Percentiles rank a stretch among this genome's conserved stretches.
These are phyloP conservation scores for Sialis lutaria DNA, from an alignment of 2,888 invertebrate genomes.

Conservation along the genomic window DNA sequence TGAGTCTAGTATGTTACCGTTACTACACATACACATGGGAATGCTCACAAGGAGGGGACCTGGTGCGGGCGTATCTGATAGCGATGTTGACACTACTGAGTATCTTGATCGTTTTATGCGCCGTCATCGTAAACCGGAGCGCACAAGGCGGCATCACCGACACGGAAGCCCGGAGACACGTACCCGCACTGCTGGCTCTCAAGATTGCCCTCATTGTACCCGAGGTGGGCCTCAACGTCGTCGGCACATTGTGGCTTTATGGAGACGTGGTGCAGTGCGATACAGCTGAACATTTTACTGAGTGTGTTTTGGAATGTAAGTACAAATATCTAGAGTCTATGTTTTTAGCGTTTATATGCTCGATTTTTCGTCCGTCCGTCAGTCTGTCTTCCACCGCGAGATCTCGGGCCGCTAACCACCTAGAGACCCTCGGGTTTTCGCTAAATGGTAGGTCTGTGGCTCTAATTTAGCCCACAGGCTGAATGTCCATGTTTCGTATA, in stretches of 20 bases:
- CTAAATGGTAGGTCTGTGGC: no score
- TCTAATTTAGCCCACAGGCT: no score
- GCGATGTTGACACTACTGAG: slow-evolving; percentile 50
- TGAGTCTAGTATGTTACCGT: slow-evolving; percentile 43
- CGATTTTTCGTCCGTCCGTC: no score
- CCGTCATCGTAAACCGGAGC: slow-evolving; percentile 50
- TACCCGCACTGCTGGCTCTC: slow-evolving; percentile 51
- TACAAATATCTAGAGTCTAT: slow-evolving; percentile 10
- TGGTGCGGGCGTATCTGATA: slow-evolving; percentile 53
- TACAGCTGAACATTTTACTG: slow-evolving; percentile 47
- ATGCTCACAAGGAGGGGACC: slow-evolving; percentile 50
- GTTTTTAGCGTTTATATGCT: no score
- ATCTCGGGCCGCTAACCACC: no score
- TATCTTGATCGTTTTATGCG: slow-evolving; percentile 41
- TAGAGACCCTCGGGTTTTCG: no score
- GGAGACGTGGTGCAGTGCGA: slow-evolving; percentile 50
- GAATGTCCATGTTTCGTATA: no score
- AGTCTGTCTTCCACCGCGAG: no score
- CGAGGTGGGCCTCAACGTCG: slow-evolving; percentile 60
- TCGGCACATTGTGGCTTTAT: slow-evolving; percentile 72
- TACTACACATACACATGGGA: slow-evolving; percentile 49
- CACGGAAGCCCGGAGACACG: slow-evolving; percentile 46
- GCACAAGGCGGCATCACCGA: slow-evolving; percentile 66
- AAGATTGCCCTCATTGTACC: slow-evolving; percentile 59
- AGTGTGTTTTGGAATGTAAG: slow-evolving; percentile 54